A percentile compares a stretch with the other conserved stretches of the same genome.
Evolutionary conservation across 2,797 vertebrate genomes (phyloP).

Genomic region (Hybognathus amarus): DNA sequence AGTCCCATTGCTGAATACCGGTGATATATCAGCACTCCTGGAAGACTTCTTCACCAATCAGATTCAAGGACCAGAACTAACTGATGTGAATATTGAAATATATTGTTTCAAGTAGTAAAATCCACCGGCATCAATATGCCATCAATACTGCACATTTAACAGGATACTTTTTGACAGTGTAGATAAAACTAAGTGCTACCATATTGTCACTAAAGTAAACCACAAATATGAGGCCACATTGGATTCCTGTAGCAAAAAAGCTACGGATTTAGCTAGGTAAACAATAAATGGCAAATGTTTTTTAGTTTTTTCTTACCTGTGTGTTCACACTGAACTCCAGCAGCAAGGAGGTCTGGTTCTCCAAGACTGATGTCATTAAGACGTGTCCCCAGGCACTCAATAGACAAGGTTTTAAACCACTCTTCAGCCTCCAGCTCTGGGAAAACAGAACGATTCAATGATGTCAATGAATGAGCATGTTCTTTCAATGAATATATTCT

Average conservation of each 20-base stretch:
- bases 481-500: not conserved
- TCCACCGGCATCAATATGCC: not conserved
- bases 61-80: not conserved
- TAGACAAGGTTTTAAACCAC: constrained; percentile 94
- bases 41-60: not conserved
- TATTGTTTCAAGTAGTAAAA: not conserved
- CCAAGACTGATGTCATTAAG: constrained; percentile 92
- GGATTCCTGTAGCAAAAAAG: not conserved
- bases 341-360: constrained; percentile 94
- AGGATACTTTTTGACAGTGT: not conserved
- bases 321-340: constrained; percentile 93
- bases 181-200: not conserved
- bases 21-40: not conserved
- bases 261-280: not conserved
- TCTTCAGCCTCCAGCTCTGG: constrained; percentile 96
- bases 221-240: not conserved
- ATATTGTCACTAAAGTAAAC: not conserved
- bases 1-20: not conserved
- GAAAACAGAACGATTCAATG: not conserved
- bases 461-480: not conserved
- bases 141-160: not conserved
- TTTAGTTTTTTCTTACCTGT: constrained; percentile 78
- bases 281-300: too few relatives aligned
- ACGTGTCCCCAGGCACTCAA: constrained; percentile 88
- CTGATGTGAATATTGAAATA: not conserved